Conservation (phyloP, 1,140 invertebrate genomes). For the Pseudobourletiella spinata region DNA sequence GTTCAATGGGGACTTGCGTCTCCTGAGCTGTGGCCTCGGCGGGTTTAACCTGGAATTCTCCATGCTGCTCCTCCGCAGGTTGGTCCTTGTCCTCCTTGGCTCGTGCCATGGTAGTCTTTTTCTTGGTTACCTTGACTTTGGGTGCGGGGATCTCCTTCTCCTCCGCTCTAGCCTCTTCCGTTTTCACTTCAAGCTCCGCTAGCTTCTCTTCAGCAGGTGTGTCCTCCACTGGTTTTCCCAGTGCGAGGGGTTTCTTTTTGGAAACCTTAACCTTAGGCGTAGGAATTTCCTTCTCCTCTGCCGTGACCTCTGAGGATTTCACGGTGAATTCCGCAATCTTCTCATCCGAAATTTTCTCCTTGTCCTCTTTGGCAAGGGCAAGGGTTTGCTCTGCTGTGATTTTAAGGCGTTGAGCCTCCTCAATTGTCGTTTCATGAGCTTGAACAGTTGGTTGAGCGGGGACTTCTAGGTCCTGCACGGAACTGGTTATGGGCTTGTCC, state of each 20-base stretch:
- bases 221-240: not conserved
- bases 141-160: not conserved
- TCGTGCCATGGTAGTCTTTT: not conserved
- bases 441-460: too few relatives aligned
- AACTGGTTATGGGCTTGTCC: too few relatives aligned
- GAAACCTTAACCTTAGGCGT: not conserved
- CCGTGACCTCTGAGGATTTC: not conserved
- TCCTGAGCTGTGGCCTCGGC: not conserved
- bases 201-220: not conserved
- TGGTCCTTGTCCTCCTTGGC: not conserved
- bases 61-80: constrained; percentile 5
- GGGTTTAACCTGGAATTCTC: constrained; percentile 16
- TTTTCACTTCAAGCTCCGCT: not conserved
- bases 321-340: not conserved
- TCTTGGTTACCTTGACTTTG: not conserved
- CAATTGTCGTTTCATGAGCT: too few relatives aligned
- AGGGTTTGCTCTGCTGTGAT: too few relatives aligned
- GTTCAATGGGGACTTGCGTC: not conserved
- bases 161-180: not conserved
- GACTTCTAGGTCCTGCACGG: too few relatives aligned
- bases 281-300: not conserved
- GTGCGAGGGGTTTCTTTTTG: constrained; percentile 1
- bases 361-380: not conserved
- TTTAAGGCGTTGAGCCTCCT: too few relatives aligned
- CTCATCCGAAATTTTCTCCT: constrained; percentile 9